Percentiles rank a stretch among this genome's conserved stretches.
phyloP scores from a whole-genome alignment of 1,140 invertebrate species.

The Tetramorium simillimum region DNA sequence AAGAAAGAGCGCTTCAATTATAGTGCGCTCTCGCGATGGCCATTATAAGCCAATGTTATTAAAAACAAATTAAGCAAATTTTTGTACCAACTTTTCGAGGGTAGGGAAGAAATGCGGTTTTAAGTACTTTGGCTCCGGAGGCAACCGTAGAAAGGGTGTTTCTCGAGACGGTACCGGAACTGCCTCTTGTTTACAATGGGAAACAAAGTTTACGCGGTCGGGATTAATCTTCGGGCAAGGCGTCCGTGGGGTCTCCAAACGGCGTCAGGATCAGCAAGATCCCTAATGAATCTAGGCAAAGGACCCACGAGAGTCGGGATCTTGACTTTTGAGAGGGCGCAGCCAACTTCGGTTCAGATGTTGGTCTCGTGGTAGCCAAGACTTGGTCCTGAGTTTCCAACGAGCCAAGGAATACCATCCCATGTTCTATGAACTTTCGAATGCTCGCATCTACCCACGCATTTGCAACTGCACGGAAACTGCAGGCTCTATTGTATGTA shows the following conservation, averaged over 20 bases:
- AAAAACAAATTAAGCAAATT: slow-evolving; percentile 20
- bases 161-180: slow-evolving; percentile 57
- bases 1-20: neutral
- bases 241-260: slow-evolving; percentile 61
- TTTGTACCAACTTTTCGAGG: neutral
- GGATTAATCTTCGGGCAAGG: slow-evolving; percentile 70
- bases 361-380: slow-evolving; percentile 76
- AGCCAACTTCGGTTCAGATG: slow-evolving; percentile 75
- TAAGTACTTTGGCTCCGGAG: slow-evolving; percentile 13
- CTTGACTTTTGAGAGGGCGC: slow-evolving; percentile 75
- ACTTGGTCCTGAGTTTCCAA: slow-evolving; percentile 77
- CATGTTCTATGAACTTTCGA: slow-evolving; percentile 66
- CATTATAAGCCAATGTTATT: slow-evolving; percentile 10
- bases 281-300: slow-evolving; percentile 79
- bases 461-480: slow-evolving; percentile 50
- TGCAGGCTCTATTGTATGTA: slow-evolving; percentile 40
- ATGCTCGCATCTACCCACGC: slow-evolving; percentile 67
- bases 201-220: slow-evolving; percentile 73
- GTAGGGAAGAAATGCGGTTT: slow-evolving; percentile 54
- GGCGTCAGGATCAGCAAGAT: slow-evolving; percentile 76
- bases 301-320: slow-evolving; percentile 74
- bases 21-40: neutral
- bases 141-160: neutral
- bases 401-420: slow-evolving; percentile 69
- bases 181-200: slow-evolving; percentile 69